Percentiles rank a stretch among this genome's conserved stretches.
These are phyloP conservation scores for Benitochromis conjunctus DNA, from an alignment of 2,113 vertebrate genomes.

Conservation along the genomic window DNA sequence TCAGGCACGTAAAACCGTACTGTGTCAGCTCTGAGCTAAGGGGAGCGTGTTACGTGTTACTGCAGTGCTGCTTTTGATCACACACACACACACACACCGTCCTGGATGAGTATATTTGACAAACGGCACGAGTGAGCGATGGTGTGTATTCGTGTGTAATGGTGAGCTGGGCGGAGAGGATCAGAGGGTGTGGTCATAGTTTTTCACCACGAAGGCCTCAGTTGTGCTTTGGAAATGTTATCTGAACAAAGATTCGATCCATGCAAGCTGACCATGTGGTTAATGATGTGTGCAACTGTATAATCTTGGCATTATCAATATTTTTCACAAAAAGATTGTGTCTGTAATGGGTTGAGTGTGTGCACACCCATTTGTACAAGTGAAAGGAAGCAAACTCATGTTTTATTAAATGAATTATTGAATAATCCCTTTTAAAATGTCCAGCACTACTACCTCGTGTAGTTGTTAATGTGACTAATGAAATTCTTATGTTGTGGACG, in stretches of 20 bases:
- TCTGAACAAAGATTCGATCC: neutral
- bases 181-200: conserved; percentile 22
- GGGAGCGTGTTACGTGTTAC: neutral
- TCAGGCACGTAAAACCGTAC: neutral
- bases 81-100: neutral
- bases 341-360: neutral
- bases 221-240: neutral
- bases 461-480: neutral
- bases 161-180: neutral
- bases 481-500: neutral
- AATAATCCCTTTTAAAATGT: neutral
- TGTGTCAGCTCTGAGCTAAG: neutral
- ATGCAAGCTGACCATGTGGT: neutral
- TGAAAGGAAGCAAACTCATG: neutral
- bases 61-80: conserved; percentile 3
- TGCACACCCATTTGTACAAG: neutral
- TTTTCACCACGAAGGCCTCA: neutral
- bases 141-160: neutral
- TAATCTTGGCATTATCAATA: neutral
- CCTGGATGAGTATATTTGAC: neutral
- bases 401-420: neutral
- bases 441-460: neutral
- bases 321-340: neutral
- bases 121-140: neutral
- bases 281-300: neutral